These are phyloP conservation scores for Acanthococcus lagerstroemiae DNA, from an alignment of 2,888 invertebrate genomes.

Conservation along the genomic window DNA sequence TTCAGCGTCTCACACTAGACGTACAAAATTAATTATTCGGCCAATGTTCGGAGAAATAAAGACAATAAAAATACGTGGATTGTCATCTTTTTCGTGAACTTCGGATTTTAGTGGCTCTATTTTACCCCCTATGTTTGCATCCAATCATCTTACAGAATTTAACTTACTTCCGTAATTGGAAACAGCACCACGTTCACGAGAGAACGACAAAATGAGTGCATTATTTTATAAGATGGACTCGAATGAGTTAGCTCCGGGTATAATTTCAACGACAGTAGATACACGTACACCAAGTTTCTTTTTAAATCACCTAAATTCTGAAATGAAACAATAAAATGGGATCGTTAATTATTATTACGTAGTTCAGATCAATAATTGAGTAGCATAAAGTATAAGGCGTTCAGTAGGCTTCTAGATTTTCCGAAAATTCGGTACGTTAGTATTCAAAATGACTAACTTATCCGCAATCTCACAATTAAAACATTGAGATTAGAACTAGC, in stretches of 20 bases:
- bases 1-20: slow-evolving; percentile 25
- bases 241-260: slow-evolving; percentile 8
- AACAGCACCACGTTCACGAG: slow-evolving; percentile 10
- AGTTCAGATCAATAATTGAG: background rate
- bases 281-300: slow-evolving; percentile 7
- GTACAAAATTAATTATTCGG: background rate
- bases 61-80: background rate
- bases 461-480: no score
- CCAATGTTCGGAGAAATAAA: background rate
- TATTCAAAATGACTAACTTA: no score
- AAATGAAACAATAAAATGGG: slow-evolving; percentile 1
- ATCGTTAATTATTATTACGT: background rate
- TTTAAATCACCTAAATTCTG: slow-evolving; percentile 9
- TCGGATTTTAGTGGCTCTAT: background rate
- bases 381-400: no score
- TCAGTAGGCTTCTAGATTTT: no score
- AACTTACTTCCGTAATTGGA: slow-evolving; percentile 15
- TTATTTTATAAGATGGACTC: slow-evolving; percentile 9
- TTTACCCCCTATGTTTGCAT: background rate
- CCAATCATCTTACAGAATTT: background rate
- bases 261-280: slow-evolving; percentile 10
- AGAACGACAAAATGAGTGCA: slow-evolving; percentile 11
- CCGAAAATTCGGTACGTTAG: no score
- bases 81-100: background rate
- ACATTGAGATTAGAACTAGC: no score